These are phyloP conservation scores for Acanthococcus lagerstroemiae DNA, from an alignment of 2,888 invertebrate species.

Conservation along the genomic window DNA sequence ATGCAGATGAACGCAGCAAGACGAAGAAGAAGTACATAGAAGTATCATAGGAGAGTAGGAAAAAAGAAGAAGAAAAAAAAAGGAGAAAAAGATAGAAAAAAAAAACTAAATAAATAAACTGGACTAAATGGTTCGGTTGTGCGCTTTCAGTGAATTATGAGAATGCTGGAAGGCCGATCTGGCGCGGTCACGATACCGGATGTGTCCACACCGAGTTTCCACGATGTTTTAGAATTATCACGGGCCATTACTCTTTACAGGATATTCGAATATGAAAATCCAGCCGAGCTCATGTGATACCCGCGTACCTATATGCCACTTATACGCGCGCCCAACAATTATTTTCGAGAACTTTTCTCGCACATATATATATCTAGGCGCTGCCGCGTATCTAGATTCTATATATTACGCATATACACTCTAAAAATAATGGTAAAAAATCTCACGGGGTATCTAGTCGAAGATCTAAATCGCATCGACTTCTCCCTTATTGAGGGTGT, in stretches of 20 bases:
- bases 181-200: conserved; percentile 29
- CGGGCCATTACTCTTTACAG: conserved; percentile 12
- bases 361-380: too few species aligned
- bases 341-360: too few species aligned
- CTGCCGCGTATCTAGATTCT: too few species aligned
- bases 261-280: background rate
- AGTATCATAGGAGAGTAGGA: too few species aligned
- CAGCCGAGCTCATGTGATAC: background rate
- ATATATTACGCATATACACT: too few species aligned
- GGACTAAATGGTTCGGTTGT: conserved; percentile 20
- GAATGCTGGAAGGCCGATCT: conserved; percentile 24
- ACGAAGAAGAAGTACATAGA: too few species aligned
- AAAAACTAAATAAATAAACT: conserved; percentile 2
- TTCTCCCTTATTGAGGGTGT: conserved; percentile 2
- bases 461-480: too few species aligned
- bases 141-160: conserved; percentile 26
- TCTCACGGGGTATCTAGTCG: too few species aligned
- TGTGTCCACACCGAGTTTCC: conserved; percentile 21
- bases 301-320: too few species aligned
- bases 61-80: background rate
- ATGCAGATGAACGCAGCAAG: background rate
- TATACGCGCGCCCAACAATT: too few species aligned
- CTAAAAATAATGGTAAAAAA: too few species aligned
- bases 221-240: conserved; percentile 13
- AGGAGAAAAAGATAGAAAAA: background rate